A percentile compares a stretch with the other conserved stretches of the same genome.
phyloP scores from a whole-genome alignment of 2,888 invertebrate species.

The Iselma pallidipennis region DNA sequence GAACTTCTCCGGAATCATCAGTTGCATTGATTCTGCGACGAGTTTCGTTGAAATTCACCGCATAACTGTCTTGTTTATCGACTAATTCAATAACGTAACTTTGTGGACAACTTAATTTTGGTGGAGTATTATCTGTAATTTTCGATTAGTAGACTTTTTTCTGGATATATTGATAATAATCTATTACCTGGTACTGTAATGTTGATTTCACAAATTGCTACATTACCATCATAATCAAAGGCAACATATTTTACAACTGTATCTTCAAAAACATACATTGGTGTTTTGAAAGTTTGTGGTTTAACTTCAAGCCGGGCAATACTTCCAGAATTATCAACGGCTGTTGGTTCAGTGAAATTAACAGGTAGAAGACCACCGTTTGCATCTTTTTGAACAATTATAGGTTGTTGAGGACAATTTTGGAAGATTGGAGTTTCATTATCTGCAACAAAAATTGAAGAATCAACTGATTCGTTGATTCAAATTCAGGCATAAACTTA shows the following conservation, averaged over 20 bases:
- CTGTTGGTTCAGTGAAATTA: constrained; percentile 91
- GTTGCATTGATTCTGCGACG: constrained; percentile 80
- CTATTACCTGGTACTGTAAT: constrained; percentile 79
- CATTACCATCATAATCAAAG: constrained; percentile 96
- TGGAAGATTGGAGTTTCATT: constrained; percentile 96
- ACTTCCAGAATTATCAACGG: constrained; percentile 94
- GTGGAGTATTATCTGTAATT: constrained; percentile 80
- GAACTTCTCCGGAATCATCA: constrained; percentile 87
- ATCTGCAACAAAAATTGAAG: constrained; percentile 61
- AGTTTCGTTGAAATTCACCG: constrained; percentile 90
- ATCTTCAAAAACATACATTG: constrained; percentile 85
- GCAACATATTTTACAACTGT: constrained; percentile 94
- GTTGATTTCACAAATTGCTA: constrained; percentile 95
- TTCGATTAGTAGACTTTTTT: neutral
- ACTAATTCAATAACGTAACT: constrained; percentile 92
- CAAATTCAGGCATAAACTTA: constrained; percentile 49
- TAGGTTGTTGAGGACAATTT: constrained; percentile 93
- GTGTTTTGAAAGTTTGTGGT: constrained; percentile 88
- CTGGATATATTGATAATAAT: neutral
- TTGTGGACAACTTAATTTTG: constrained; percentile 87
- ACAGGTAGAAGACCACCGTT: constrained; percentile 89
- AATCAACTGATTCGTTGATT: constrained; percentile 5
- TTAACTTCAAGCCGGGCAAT: constrained; percentile 92
- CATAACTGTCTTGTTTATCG: constrained; percentile 86
- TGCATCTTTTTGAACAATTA: constrained; percentile 84